phyloP scores from a whole-genome alignment of 2,888 invertebrate species.

The Folsomia manolachei region DNA sequence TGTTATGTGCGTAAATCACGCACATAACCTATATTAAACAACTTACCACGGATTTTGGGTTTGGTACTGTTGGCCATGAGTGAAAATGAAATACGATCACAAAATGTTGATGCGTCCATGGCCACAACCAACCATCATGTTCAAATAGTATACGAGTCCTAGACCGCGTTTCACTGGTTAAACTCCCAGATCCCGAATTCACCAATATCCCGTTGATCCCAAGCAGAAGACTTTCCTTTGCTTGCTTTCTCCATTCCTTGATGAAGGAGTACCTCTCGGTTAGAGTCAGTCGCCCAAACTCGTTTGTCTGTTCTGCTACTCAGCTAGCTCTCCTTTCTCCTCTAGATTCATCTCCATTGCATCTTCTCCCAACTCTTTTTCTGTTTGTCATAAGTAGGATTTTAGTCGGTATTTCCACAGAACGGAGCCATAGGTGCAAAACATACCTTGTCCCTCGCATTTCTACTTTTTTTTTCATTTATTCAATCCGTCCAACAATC shows the following conservation, averaged over 20 bases:
- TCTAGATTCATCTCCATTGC: background rate
- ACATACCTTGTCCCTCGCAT: background rate
- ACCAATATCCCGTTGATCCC: background rate
- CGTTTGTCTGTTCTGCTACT: background rate
- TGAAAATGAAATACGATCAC: background rate
- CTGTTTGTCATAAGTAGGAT: background rate
- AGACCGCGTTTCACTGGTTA: no score
- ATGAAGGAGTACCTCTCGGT: background rate
- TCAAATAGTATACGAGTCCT: no score
- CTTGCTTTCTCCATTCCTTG: no score
- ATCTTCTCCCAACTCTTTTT: background rate
- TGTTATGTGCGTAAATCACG: no score
- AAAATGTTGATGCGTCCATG: background rate
- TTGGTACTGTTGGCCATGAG: no score
- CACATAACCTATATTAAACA: no score
- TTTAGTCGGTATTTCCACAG: no score
- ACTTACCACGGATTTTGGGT: no score
- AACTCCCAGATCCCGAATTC: no score
- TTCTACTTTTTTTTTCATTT: no score
- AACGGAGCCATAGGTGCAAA: background rate
- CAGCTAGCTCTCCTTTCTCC: background rate
- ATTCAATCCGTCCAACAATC: background rate
- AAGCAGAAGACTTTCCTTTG: background rate
- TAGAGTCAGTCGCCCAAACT: background rate
- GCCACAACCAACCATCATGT: background rate